Conservation (phyloP, 2,888 invertebrate species). For the Erebia ligea region DNA sequence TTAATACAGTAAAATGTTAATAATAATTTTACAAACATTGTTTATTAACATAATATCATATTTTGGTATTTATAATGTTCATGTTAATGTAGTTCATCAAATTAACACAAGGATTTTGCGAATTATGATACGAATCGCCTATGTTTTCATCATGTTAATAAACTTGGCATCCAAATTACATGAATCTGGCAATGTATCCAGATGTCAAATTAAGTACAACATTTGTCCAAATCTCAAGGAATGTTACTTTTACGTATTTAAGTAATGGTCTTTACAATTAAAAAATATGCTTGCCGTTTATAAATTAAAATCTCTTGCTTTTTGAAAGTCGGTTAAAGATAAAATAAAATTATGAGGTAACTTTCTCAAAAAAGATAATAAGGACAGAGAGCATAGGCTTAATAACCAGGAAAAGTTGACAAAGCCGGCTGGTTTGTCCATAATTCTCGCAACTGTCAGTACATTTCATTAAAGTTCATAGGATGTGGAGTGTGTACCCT, state of each 20-base stretch:
- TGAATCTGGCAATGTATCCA: too few relatives aligned
- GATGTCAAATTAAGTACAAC: too few relatives aligned
- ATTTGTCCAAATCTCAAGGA: too few relatives aligned
- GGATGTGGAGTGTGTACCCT: constrained; percentile 70
- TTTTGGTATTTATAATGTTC: constrained; percentile 3
- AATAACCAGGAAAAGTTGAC: not conserved
- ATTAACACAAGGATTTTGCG: too few relatives aligned
- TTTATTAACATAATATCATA: not conserved
- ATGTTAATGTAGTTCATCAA: not conserved
- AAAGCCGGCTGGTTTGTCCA: not conserved
- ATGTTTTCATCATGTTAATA: too few relatives aligned
- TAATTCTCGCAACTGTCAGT: constrained; percentile 54
- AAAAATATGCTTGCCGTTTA: too few relatives aligned
- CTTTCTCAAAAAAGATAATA: not conserved
- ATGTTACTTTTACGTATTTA: too few relatives aligned
- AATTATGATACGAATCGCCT: too few relatives aligned
- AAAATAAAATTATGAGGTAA: constrained; percentile 2
- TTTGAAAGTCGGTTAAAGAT: too few relatives aligned
- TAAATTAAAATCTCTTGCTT: too few relatives aligned
- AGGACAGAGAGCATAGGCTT: not conserved
- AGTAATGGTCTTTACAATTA: too few relatives aligned
- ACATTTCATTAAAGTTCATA: constrained; percentile 69
- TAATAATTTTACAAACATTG: not conserved
- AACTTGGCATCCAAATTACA: too few relatives aligned
- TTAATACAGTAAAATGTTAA: not conserved